phyloP scores from a whole-genome alignment of 2,113 vertebrate species.

The Rhipidura dahli region DNA sequence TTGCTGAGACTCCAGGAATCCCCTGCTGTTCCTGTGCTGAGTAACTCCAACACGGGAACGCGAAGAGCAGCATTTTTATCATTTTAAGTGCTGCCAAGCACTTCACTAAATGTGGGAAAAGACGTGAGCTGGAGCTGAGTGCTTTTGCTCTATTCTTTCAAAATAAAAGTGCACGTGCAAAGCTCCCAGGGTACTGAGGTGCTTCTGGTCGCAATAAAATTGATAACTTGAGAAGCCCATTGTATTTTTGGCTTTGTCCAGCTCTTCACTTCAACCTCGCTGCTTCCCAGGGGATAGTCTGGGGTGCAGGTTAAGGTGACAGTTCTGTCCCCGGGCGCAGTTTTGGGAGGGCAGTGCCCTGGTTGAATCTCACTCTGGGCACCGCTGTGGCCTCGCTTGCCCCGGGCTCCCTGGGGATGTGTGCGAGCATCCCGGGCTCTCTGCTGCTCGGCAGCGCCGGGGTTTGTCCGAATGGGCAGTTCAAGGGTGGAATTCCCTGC shows the following conservation, averaged over 20 bases:
- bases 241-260: neutral
- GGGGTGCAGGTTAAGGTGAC: neutral
- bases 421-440: accelerated
- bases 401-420: neutral
- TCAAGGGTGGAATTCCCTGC: neutral
- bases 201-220: neutral
- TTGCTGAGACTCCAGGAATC: neutral
- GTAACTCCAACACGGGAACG: neutral
- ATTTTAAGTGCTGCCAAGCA: neutral
- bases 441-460: accelerated
- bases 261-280: neutral
- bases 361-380: neutral
- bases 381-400: neutral
- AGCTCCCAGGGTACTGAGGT: neutral
- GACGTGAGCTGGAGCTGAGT: neutral
- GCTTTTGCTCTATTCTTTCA: neutral
- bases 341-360: neutral
- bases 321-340: neutral
- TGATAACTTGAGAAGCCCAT: neutral
- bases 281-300: neutral
- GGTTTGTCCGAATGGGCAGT: too few relatives aligned
- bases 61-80: neutral
- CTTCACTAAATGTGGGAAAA: neutral
- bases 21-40: neutral
- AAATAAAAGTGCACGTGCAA: neutral